A percentile compares a stretch with the other conserved stretches of the same genome.
Conservation (phyloP, 2,888 invertebrate genomes). For the Ypsolopha scabrella region DNA sequence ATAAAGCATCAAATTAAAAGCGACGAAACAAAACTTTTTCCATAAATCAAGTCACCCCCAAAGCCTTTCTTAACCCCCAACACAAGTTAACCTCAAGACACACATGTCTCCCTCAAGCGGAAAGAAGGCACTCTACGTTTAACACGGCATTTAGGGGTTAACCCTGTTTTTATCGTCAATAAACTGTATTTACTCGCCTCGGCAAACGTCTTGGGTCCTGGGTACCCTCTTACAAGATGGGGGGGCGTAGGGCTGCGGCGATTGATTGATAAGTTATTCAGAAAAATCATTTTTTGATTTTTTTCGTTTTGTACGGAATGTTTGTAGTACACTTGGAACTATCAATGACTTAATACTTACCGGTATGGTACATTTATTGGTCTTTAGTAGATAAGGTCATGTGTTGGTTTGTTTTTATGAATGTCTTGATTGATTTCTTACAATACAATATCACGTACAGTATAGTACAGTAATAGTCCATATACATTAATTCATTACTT, state of each 20-base stretch:
- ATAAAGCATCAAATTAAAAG: slow-evolving; percentile 4
- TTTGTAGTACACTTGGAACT: no score
- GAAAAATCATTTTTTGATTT: no score
- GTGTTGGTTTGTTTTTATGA: no score
- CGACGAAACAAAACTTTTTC: no score
- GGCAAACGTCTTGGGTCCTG: slow-evolving; percentile 7
- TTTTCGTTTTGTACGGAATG: no score
- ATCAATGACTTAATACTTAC: no score
- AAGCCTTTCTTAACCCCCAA: slow-evolving; percentile 6
- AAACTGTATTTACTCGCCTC: slow-evolving; percentile 6
- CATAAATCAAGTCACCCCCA: slow-evolving; percentile 3
- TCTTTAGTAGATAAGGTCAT: no score
- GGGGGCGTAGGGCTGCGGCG: slow-evolving; percentile 5
- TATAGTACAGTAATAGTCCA: no score
- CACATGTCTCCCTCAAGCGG: slow-evolving; percentile 50
- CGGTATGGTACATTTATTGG: no score
- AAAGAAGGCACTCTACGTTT: slow-evolving; percentile 44
- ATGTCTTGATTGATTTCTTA: no score
- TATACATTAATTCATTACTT: no score
- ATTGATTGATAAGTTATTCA: not conserved
- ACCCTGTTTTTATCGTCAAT: slow-evolving; percentile 8
- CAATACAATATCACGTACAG: no score
- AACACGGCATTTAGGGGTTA: slow-evolving; percentile 12
- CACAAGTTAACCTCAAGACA: slow-evolving; percentile 24
- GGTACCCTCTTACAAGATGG: slow-evolving; percentile 2